Conservation (phyloP, 2,797 vertebrate species). For the Cossypha polioptera region DNA sequence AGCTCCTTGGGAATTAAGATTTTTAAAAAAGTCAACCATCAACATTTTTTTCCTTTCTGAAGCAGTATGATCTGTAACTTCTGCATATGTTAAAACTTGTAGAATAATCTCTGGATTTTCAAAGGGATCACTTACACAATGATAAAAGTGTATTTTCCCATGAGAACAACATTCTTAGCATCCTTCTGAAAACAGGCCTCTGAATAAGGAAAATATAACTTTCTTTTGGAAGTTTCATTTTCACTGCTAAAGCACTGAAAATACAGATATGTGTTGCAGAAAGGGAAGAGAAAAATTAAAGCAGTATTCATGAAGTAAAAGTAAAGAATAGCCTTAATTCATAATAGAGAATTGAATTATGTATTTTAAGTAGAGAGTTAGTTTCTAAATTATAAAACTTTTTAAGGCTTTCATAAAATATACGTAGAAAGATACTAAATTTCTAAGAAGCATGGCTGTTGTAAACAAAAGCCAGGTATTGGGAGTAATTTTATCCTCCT, state of each 20-base stretch:
- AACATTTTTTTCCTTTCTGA: neutral
- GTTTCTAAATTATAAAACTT: neutral
- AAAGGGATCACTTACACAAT: conserved; percentile 1
- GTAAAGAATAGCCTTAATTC: neutral
- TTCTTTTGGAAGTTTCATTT: neutral
- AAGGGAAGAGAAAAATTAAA: neutral
- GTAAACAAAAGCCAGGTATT: neutral
- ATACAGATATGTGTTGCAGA: neutral
- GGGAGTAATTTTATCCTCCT: neutral
- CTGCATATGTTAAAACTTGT: conserved; percentile 7
- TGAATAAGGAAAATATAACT: neutral
- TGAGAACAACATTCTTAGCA: neutral
- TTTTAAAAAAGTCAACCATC: neutral
- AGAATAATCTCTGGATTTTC: conserved; percentile 34
- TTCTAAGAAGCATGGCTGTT: neutral
- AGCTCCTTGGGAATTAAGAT: neutral
- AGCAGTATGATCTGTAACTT: neutral
- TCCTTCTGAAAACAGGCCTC: neutral
- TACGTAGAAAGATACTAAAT: neutral
- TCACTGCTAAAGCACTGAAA: neutral
- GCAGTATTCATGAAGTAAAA: neutral
- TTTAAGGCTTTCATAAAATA: neutral
- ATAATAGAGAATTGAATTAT: neutral
- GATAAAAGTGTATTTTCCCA: conserved; percentile 7
- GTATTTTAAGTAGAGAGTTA: neutral